Evolutionary conservation across 2,888 invertebrate genomes (phyloP).

Genomic region (Drosophila nr. perissopoda): DNA sequence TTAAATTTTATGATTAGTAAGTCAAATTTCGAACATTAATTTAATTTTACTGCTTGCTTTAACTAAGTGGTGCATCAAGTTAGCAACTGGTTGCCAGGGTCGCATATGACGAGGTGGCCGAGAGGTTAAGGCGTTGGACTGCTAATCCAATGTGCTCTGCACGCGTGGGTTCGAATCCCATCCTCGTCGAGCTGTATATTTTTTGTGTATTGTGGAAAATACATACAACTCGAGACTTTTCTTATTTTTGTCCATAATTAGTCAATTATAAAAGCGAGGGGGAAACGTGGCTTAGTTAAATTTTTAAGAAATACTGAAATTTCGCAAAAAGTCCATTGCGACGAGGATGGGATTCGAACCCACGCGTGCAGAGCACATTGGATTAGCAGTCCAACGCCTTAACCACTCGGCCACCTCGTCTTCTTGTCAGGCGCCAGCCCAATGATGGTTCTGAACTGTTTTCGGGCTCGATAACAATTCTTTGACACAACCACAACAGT

Average conservation of each 20-base stretch:
- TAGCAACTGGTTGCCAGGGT: slow-evolving; percentile 21
- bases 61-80: slow-evolving; percentile 15
- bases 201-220: background rate
- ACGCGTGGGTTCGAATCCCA: slow-evolving; percentile 95
- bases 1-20: too few species aligned
- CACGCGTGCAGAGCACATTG: slow-evolving; percentile 95
- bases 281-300: background rate
- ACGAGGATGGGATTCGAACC: slow-evolving; percentile 95
- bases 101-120: slow-evolving; percentile 90
- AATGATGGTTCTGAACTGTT: slow-evolving; percentile 48
- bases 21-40: background rate
- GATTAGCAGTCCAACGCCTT: slow-evolving; percentile 95
- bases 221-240: background rate
- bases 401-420: slow-evolving; percentile 95
- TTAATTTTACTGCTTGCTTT: slow-evolving; percentile 14
- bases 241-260: background rate
- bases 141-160: slow-evolving; percentile 95
- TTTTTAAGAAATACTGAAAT: background rate
- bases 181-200: slow-evolving; percentile 89
- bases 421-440: slow-evolving; percentile 20
- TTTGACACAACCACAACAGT: background rate
- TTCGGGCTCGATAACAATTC: background rate
- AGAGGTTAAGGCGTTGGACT: slow-evolving; percentile 95
- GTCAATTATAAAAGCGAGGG: background rate
- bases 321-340: slow-evolving; percentile 78